Evolutionary conservation across 2,888 invertebrate species (phyloP).

Genomic region (Pteria penguin): DNA sequence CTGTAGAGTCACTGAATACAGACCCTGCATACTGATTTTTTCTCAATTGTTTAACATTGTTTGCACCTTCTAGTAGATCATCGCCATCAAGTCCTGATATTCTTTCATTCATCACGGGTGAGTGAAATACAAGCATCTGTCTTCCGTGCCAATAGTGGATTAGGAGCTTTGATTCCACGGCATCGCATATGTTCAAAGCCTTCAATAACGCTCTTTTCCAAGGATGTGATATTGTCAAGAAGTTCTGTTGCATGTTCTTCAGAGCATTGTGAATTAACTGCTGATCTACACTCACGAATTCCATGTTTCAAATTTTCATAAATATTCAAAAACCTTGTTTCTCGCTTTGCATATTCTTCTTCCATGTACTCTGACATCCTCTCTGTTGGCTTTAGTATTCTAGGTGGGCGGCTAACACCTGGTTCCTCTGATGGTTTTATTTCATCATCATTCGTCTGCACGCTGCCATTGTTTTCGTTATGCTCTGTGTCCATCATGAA

Average conservation of each 20-base stretch:
- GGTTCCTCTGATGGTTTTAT: too few species aligned
- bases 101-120: neutral
- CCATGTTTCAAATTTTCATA: slow-evolving; percentile 3
- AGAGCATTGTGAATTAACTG: neutral
- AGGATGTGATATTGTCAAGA: neutral
- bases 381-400: too few species aligned
- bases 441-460: too few species aligned
- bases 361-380: slow-evolving; percentile 5
- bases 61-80: neutral
- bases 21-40: neutral
- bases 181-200: neutral
- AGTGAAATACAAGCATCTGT: neutral
- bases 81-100: neutral
- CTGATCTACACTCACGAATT: neutral
- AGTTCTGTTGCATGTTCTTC: neutral
- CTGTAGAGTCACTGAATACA: neutral
- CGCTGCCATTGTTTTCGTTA: too few species aligned
- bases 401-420: too few species aligned
- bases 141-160: too few species aligned
- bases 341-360: slow-evolving; percentile 1
- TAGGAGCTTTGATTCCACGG: neutral
- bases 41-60: neutral
- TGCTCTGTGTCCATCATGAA: too few species aligned
- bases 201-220: neutral
- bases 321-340: neutral